A percentile compares a stretch with the other conserved stretches of the same genome.
Conservation (phyloP, 2,888 invertebrate genomes). For the Lysandra coridon region DNA sequence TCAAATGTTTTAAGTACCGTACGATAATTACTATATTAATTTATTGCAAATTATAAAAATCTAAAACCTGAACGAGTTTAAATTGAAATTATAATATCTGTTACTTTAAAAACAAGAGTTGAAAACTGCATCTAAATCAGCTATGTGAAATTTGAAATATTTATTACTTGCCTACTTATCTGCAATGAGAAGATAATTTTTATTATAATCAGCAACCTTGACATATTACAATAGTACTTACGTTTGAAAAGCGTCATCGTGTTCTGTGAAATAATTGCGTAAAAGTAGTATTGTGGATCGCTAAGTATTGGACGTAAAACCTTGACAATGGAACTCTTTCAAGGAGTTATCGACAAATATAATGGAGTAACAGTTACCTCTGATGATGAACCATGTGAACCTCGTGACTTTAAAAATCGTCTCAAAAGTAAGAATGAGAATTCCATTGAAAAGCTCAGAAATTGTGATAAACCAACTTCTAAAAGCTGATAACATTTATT, state of each 20-base stretch:
- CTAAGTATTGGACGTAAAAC: background rate
- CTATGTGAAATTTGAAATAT: background rate
- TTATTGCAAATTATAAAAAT: background rate
- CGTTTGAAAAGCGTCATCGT: background rate
- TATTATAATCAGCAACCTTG: conserved; percentile 15
- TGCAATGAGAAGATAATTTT: conserved; percentile 3
- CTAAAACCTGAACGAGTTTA: background rate
- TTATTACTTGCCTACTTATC: background rate
- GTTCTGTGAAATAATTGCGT: background rate
- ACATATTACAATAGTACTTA: background rate
- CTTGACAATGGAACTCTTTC: conserved; percentile 47
- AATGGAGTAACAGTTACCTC: conserved; percentile 88
- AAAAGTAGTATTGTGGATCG: background rate
- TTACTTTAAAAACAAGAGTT: background rate
- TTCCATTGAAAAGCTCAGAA: background rate
- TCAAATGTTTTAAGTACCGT: background rate
- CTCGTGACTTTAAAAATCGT: conserved; percentile 71
- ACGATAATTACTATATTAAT: background rate
- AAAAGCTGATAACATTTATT: conserved; percentile 24
- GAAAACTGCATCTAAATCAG: background rate
- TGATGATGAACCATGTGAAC: conserved; percentile 76
- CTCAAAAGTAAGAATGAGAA: conserved; percentile 77
- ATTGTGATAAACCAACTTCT: background rate
- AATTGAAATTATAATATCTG: background rate
- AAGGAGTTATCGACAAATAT: conserved; percentile 82